A percentile compares a stretch with the other conserved stretches of the same genome.
Conservation (phyloP, 1,140 invertebrate species). For the Drosophila malerkotliana region DNA sequence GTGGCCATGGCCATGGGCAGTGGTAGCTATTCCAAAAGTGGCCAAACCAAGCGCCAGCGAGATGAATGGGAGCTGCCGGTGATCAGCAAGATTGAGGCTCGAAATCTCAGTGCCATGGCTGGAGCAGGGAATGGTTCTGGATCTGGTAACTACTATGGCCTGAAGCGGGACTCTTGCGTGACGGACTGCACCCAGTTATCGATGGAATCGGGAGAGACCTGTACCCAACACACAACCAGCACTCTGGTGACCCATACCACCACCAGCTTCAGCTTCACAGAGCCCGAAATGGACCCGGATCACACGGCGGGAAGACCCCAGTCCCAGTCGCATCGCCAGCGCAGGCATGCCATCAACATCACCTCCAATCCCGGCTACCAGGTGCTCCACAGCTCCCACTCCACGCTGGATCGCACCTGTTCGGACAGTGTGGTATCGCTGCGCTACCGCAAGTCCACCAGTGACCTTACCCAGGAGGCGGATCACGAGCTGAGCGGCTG, state of each 20-base stretch:
- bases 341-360: slow-evolving; percentile 82
- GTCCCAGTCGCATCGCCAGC: slow-evolving; percentile 45
- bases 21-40: neutral
- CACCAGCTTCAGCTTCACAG: slow-evolving; percentile 80
- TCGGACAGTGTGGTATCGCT: slow-evolving; percentile 80
- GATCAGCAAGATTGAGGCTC: slow-evolving; percentile 70
- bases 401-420: slow-evolving; percentile 81
- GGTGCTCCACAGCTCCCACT: slow-evolving; percentile 82
- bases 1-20: slow-evolving; percentile 21
- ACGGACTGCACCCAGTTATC: slow-evolving; percentile 81
- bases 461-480: slow-evolving; percentile 88
- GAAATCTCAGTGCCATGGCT: slow-evolving; percentile 51
- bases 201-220: slow-evolving; percentile 69
- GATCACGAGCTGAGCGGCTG: slow-evolving; percentile 69
- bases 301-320: slow-evolving; percentile 9
- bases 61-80: slow-evolving; percentile 73
- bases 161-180: slow-evolving; percentile 79
- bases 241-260: slow-evolving; percentile 75
- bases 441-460: slow-evolving; percentile 88
- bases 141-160: slow-evolving; percentile 42
- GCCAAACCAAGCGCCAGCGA: slow-evolving; percentile 51
- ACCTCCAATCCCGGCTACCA: slow-evolving; percentile 83
- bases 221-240: slow-evolving; percentile 67
- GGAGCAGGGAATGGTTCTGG: neutral
- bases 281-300: slow-evolving; percentile 42